Evolutionary conservation across 30 jellyfish, hydroid and myxozoan genomes (phyloP), one percentile per base, ranked within the genome.

Genomic region (Mastigias papua): DNA sequence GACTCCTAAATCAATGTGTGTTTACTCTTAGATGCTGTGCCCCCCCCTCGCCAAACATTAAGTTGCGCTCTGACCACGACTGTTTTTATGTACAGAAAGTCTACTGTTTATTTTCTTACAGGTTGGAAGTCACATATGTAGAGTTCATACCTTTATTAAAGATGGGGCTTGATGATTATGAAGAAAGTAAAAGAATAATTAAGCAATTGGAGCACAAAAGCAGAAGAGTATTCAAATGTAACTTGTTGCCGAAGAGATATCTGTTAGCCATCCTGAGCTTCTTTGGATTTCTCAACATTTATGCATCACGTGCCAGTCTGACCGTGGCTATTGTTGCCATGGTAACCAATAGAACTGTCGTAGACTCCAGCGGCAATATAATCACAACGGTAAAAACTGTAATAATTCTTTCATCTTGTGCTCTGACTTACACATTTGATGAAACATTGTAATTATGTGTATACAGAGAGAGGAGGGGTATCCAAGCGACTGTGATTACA

Each of bases 321-420:
- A 95, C 98, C 73, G 99, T 95, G 21, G 99, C 99, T 5, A 33
- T 95, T 69, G 99, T 95, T 35, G 99, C 99, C 25, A 95, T 95
- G 99, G 97, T 95, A 37, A 70, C 96, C 48, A 89, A 90, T 63
- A 78, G 84, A 65, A 90, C 97, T 20, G 50, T 67, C 51, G 69
- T 81, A 0, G 79, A 71, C 73, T 89, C 87, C 7, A 37, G 61
- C 64, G 99, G 99, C 26, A 63, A 25, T 9, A 8, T 25, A 5
- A 63, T 63, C 42, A 63, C 21, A 63, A 22, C 74, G 3, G 74
- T 63, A 57, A 50, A 34, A n/a, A n/a, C n/a, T n/a, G n/a, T n/a
- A n/a, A n/a, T n/a, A n/a, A n/a, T n/a, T n/a, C n/a, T n/a, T n/a
- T n/a, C n/a, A n/a, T n/a, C n/a, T n/a, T n/a, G n/a, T n/a, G n/a